Conservation (phyloP, 2,797 vertebrate species). For the Acanthurus leucopareius region DNA sequence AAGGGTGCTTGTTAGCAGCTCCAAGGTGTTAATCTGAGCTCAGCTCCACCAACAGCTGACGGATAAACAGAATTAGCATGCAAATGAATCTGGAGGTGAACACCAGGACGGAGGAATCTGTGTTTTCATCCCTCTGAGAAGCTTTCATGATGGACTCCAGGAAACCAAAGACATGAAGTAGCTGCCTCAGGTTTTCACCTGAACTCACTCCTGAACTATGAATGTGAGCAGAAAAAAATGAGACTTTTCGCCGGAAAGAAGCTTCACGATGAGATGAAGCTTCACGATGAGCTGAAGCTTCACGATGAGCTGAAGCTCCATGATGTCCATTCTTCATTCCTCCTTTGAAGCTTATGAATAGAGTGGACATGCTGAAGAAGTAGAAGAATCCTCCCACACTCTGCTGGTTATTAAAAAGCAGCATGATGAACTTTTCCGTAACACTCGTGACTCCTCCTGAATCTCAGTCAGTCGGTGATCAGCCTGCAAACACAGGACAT, state of each 20-base stretch:
- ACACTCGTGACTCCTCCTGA: background rate
- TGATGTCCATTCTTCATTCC: background rate
- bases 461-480: conserved; percentile 8
- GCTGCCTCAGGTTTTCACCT: background rate
- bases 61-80: conserved; percentile 37
- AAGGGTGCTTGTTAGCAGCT: conserved; percentile 1
- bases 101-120: no score
- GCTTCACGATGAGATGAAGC: no score
- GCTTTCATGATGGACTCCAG: no score
- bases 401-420: conserved; percentile 17
- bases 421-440: conserved; percentile 7
- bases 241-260: no score
- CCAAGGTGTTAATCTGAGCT: conserved; percentile 29
- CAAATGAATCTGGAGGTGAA: background rate
- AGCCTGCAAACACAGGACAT: background rate
- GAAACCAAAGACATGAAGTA: no score
- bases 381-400: conserved; percentile 42
- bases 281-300: no score
- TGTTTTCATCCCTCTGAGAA: background rate
- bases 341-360: conserved; percentile 5
- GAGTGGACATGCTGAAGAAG: conserved; percentile 35
- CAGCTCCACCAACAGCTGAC: conserved; percentile 14
- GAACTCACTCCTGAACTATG: background rate
- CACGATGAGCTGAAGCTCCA: no score
- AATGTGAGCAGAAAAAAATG: no score